Evolutionary conservation across 2,113 vertebrate species (phyloP).

Genomic region (Pelecanus crispus): DNA sequence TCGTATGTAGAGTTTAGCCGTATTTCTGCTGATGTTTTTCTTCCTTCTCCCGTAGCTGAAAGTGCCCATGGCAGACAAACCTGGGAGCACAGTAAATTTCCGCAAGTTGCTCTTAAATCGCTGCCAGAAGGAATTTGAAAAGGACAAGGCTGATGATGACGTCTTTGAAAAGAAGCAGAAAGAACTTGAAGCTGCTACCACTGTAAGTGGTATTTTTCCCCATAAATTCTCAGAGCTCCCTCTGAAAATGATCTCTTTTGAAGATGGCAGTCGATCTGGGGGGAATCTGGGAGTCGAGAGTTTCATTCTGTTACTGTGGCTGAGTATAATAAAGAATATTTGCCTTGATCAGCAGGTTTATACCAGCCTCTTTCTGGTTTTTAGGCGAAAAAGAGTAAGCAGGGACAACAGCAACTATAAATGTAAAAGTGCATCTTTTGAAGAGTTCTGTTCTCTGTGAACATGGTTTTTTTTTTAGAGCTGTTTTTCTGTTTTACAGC

Average conservation of each 20-base stretch:
- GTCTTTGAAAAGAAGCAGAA: conserved; percentile 97
- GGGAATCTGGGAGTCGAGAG: neutral
- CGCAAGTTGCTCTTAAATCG: conserved; percentile 95
- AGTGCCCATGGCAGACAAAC: conserved; percentile 94
- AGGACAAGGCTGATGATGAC: conserved; percentile 95
- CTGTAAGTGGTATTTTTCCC: conserved; percentile 68
- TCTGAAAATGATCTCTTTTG: neutral
- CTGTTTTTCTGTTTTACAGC: conserved; percentile 58
- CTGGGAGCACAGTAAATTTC: conserved; percentile 91
- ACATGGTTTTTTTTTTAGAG: neutral
- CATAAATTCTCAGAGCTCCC: neutral
- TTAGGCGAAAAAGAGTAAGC: neutral
- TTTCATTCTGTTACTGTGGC: neutral
- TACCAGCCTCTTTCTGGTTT: neutral
- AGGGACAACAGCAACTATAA: neutral
- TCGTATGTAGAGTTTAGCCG: neutral
- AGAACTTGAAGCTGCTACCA: conserved; percentile 89
- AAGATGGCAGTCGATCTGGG: neutral
- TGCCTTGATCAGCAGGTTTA: neutral
- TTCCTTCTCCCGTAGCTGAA: conserved; percentile 77
- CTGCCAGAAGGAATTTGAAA: conserved; percentile 98
- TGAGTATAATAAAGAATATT: neutral
- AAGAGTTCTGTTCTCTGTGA: neutral
- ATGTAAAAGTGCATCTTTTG: neutral
- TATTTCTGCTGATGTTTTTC: neutral